Base-by-base conservation (phyloP, 2,888 invertebrate species). In the Drosophila nigritarsus region DNA sequence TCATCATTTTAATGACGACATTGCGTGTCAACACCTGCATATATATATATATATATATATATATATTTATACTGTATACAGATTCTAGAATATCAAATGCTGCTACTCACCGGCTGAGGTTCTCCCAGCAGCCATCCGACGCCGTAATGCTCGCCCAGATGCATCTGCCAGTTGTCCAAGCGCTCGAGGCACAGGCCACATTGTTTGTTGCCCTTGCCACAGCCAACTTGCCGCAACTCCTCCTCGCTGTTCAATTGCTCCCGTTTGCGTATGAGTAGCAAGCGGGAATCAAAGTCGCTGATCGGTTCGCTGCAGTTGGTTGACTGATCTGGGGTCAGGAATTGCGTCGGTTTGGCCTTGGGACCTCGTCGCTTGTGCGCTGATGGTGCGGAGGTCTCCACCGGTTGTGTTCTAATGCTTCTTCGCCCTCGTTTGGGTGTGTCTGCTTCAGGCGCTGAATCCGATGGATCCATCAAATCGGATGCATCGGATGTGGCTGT, bases 121-220 rank as follows among this genome's bases (percentile, higher is more conserved):
- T 90, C 71, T 0, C 88, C 91, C 6, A 78, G 67, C 18, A 69
- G 59, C 93, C 92, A 93, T 6, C 92, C 93, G 9, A 93, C 63
- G 32, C 93, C 93, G 65, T 93, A 93, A 75, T 93, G 93, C 42
- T 78, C 73, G 6, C 75, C 65, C 18, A 91, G 30, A 68, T 93
- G 93, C 1, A 53, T n/a, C 2, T 58, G 49, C 92, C 92, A 93
- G 6, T 71, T 65, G 0, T 50, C 42, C 11, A 85, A 73, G n/a
- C 80, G 80, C 3, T 63, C 76, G 32, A 92, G 81, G 62, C 93
- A 93, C 11, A 92, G 70, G 0, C 92, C 93, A 76, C 93, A 93
- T 38, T 89, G 89, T 3, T 89, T 50, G 0, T 66, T 45, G 6
- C 87, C 87, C 3, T 64, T 11, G 2, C 90, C 89, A 20, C 49